A percentile compares a stretch with the other conserved stretches of the same genome.
Conservation (phyloP, 2,888 invertebrate species). For the Sycophila texana region DNA sequence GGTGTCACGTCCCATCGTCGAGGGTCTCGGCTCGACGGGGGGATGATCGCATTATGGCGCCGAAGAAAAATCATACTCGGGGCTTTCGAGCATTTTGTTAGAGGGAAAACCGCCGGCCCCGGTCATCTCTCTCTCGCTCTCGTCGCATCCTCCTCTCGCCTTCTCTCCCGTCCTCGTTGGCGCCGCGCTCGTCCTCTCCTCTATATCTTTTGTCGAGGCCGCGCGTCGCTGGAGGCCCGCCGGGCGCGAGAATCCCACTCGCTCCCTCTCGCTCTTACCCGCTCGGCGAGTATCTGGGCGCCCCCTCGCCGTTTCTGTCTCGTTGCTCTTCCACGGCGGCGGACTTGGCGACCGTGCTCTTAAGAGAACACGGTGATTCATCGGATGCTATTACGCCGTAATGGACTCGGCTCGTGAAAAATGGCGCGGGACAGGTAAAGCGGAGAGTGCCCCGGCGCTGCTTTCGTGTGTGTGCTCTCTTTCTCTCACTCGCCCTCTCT, state of each 20-base stretch:
- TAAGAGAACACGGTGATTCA: conserved; percentile 66
- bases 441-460: conserved; percentile 35
- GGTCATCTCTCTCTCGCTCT: conserved; percentile 46
- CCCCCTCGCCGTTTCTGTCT: conserved; percentile 34
- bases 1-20: conserved; percentile 48
- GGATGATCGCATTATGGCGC: conserved; percentile 57
- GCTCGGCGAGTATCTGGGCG: not conserved
- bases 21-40: conserved; percentile 25
- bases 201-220: conserved; percentile 24
- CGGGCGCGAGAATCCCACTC: conserved; percentile 43
- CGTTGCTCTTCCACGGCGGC: conserved; percentile 47
- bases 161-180: not conserved
- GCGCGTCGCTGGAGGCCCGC: not conserved
- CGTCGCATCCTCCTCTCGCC: conserved; percentile 29
- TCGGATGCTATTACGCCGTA: conserved; percentile 68
- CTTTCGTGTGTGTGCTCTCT: not conserved
- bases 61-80: conserved; percentile 58
- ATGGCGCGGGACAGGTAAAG: conserved; percentile 63
- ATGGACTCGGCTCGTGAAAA: conserved; percentile 66
- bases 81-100: conserved; percentile 57
- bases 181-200: conserved; percentile 25
- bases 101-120: conserved; percentile 40
- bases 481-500: not conserved
- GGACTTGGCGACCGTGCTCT: conserved; percentile 62
- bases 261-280: not conserved